A percentile compares a stretch with the other conserved stretches of the same genome.
Conservation (phyloP, 2,797 vertebrate species). For the Hydrolagus colliei region DNA sequence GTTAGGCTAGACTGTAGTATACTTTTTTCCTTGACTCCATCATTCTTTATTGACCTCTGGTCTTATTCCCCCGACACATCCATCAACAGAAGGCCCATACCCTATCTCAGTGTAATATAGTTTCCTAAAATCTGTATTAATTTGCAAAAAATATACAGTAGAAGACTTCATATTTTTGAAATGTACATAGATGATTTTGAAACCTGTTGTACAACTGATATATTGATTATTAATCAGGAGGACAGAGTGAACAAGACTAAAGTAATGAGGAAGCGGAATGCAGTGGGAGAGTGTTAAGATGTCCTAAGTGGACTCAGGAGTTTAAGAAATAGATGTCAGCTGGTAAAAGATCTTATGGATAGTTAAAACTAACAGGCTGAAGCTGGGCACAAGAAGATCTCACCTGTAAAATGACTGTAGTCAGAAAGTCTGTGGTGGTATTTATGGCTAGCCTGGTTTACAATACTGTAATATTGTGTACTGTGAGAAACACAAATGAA, state of each 20-base stretch:
- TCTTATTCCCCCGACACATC: neutral
- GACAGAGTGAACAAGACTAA: neutral
- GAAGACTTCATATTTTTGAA: neutral
- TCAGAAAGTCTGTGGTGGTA: too few relatives aligned
- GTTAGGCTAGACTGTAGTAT: neutral
- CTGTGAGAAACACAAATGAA: too few relatives aligned
- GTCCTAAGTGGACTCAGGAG: neutral
- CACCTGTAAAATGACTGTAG: too few relatives aligned
- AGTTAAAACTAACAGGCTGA: neutral
- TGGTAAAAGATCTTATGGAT: neutral
- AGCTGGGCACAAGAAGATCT: neutral
- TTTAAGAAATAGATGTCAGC: too few relatives aligned
- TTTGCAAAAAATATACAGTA: neutral
- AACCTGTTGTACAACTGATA: neutral
- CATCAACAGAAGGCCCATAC: neutral
- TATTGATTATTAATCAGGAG: neutral
- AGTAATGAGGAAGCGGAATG: neutral
- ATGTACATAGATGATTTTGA: neutral
- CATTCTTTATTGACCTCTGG: neutral
- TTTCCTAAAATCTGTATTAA: neutral
- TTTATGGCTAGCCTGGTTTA: too few relatives aligned
- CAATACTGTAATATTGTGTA: too few relatives aligned
- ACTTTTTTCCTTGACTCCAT: neutral
- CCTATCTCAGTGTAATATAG: neutral
- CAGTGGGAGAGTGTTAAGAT: neutral